Percentiles rank a stretch among this genome's conserved stretches.
phyloP scores from a whole-genome alignment of 2,888 invertebrate genomes.

The Lucinisca nassula region DNA sequence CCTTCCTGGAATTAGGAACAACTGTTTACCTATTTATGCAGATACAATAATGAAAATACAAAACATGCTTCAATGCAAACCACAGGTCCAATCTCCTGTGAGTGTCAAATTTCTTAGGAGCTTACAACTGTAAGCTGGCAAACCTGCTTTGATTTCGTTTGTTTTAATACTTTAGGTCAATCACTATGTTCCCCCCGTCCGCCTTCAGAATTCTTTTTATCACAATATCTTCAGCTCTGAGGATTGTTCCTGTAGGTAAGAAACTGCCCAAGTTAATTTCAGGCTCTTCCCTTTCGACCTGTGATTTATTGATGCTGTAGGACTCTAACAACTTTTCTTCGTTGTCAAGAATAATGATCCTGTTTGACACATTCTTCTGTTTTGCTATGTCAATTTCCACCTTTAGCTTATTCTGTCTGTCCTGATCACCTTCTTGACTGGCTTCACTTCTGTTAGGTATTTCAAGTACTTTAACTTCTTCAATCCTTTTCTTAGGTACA shows the following conservation, averaged over 20 bases:
- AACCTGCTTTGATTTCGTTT: background rate
- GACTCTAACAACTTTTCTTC: background rate
- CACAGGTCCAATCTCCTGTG: background rate
- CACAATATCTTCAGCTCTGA: background rate
- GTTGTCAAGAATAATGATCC: background rate
- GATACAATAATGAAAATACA: background rate
- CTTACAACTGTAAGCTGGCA: background rate
- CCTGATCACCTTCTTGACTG: background rate
- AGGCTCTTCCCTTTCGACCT: background rate
- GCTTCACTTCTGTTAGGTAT: background rate
- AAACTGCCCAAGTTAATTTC: background rate
- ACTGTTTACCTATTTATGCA: background rate
- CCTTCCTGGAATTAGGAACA: background rate
- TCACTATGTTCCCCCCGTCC: background rate
- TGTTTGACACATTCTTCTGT: background rate
- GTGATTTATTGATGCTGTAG: background rate
- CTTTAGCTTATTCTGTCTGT: background rate
- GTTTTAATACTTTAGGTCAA: background rate
- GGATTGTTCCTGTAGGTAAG: background rate
- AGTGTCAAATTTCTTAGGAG: background rate
- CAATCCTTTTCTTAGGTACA: background rate
- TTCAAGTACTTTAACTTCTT: background rate
- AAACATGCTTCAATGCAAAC: background rate
- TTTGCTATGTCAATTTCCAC: background rate
- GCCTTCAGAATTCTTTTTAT: background rate